Conservation (phyloP, 1,140 invertebrate genomes). For the Cydia strobilella region DNA sequence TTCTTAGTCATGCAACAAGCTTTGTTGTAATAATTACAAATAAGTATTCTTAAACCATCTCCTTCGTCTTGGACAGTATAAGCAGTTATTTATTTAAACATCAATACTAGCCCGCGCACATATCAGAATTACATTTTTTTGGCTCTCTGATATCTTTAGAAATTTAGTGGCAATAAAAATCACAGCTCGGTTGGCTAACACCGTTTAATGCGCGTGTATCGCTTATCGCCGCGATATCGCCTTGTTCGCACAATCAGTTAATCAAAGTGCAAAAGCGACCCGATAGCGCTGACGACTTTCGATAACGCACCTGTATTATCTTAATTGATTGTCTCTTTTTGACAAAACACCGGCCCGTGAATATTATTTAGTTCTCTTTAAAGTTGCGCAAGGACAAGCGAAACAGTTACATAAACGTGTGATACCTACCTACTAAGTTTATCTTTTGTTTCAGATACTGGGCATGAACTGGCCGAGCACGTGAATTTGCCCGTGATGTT, state of each 20-base stretch:
- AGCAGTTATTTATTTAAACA: slow-evolving; percentile 1
- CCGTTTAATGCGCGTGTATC: slow-evolving; percentile 70
- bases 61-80: background rate
- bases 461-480: slow-evolving; percentile 38
- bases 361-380: slow-evolving; percentile 56
- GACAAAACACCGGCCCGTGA: slow-evolving; percentile 58
- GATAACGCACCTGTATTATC: slow-evolving; percentile 72
- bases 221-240: slow-evolving; percentile 67
- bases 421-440: background rate
- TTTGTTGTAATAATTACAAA: background rate
- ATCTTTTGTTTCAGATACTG: slow-evolving; percentile 57
- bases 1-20: background rate
- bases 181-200: slow-evolving; percentile 70
- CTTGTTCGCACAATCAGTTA: slow-evolving; percentile 71
- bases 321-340: slow-evolving; percentile 76
- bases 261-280: slow-evolving; percentile 77
- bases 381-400: slow-evolving; percentile 51
- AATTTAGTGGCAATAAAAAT: slow-evolving; percentile 75
- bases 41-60: background rate
- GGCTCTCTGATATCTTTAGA: slow-evolving; percentile 51
- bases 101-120: background rate
- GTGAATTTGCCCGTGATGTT: slow-evolving; percentile 43
- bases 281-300: slow-evolving; percentile 67
- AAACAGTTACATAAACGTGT: background rate
- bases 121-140: slow-evolving; percentile 43